Evolutionary conservation across 2,113 vertebrate genomes (phyloP).

Genomic region (Muntiacus reevesi): DNA sequence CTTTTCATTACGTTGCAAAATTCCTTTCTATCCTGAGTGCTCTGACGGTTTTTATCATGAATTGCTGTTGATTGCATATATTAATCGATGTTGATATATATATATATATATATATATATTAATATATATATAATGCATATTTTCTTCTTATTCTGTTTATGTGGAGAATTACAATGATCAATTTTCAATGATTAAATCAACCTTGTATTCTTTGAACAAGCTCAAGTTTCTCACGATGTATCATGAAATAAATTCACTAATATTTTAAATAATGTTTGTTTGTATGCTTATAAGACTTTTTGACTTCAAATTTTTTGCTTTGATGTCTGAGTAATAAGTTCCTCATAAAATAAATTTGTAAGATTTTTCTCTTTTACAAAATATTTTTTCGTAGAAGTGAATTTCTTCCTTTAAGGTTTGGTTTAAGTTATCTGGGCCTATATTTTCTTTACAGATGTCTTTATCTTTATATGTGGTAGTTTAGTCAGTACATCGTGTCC

Average conservation of each 20-base stretch:
- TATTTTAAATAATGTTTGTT: background rate
- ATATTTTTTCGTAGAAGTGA: background rate
- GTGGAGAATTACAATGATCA: background rate
- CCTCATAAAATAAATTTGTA: background rate
- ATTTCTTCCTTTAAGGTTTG: background rate
- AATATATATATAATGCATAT: background rate
- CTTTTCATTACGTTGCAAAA: background rate
- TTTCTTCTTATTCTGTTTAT: background rate
- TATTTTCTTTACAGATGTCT: background rate
- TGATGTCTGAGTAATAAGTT: background rate
- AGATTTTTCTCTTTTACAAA: background rate
- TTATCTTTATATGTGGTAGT: background rate
- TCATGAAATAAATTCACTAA: background rate
- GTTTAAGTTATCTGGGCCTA: background rate
- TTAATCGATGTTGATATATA: too few species aligned
- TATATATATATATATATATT: too few species aligned
- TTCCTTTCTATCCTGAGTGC: background rate
- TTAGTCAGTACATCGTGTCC: background rate
- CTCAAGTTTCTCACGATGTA: background rate
- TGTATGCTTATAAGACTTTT: background rate
- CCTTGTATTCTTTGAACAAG: background rate
- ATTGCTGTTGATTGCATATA: background rate
- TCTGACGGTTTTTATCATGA: background rate
- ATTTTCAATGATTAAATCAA: background rate
- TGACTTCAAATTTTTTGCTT: background rate